phyloP scores from a whole-genome alignment of 37 sponge, comb jelly and placozoan genomes.

The Mnemiopsis leidyi region DNA sequence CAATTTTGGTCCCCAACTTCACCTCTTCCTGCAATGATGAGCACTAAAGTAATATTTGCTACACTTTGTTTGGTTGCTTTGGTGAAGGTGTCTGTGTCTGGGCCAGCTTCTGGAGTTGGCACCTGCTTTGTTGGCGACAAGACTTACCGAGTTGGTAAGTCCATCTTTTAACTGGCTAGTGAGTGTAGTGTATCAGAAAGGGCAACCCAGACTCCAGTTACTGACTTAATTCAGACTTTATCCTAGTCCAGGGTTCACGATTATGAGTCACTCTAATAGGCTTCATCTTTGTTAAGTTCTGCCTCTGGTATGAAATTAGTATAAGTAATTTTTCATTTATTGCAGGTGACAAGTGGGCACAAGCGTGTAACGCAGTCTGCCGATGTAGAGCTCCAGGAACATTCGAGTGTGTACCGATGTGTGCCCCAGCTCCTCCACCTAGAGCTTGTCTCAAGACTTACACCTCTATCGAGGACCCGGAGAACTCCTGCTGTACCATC shows the following conservation, averaged over 20 bases:
- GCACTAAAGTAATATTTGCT: no score
- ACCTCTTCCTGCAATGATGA: no score
- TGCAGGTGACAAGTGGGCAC: background rate
- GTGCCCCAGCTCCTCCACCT: background rate
- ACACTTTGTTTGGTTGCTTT: background rate
- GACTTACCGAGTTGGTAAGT: background rate
- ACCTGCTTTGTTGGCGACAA: background rate
- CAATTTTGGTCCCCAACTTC: no score
- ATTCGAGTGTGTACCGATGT: slow-evolving; percentile 2
- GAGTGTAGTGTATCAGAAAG: no score
- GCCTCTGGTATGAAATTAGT: no score
- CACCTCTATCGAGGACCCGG: background rate
- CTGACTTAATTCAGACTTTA: no score
- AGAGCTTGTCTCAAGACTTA: background rate
- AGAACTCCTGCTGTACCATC: background rate
- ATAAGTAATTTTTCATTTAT: no score
- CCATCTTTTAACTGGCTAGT: no score
- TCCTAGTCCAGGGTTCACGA: no score
- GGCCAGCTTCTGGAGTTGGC: background rate
- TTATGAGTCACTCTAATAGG: no score
- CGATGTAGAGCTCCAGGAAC: background rate
- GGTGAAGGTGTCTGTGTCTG: background rate
- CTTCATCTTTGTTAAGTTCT: no score
- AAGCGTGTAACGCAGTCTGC: background rate
- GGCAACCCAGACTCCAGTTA: no score